Evolutionary conservation across 2,888 invertebrate genomes (phyloP).

Genomic region (Andricus quercusramuli): DNA sequence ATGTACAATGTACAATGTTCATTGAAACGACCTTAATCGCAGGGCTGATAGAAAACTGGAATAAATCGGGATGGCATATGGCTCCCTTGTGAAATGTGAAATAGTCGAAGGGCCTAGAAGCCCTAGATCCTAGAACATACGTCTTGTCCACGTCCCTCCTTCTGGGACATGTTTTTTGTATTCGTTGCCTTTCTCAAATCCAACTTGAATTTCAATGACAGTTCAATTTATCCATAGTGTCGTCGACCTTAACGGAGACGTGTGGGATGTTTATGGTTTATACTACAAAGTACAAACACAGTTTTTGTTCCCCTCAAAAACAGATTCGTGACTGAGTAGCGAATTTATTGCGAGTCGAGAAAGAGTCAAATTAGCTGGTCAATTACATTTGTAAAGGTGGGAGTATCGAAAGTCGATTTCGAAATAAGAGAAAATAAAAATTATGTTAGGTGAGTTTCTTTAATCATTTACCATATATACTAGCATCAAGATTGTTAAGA

Average conservation of each 20-base stretch:
- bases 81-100: neutral
- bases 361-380: neutral
- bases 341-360: neutral
- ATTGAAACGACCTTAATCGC: slow-evolving; percentile 24
- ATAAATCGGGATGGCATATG: neutral
- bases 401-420: neutral
- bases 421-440: neutral
- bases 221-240: neutral
- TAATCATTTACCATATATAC: too few relatives aligned
- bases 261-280: too few relatives aligned
- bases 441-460: neutral
- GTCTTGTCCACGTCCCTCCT: neutral
- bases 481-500: too few relatives aligned
- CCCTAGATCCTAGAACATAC: neutral
- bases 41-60: neutral
- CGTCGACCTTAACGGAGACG: neutral
- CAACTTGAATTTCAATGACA: slow-evolving; percentile 19
- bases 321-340: neutral
- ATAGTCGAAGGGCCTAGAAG: neutral
- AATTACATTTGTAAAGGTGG: neutral
- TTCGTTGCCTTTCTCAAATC: neutral
- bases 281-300: too few relatives aligned
- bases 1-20: neutral
- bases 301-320: too few relatives aligned
- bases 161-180: neutral